Percentiles rank a stretch among this genome's conserved stretches.
Evolutionary conservation across 2,888 invertebrate genomes (phyloP).

Genomic region (Gortyna flavago): DNA sequence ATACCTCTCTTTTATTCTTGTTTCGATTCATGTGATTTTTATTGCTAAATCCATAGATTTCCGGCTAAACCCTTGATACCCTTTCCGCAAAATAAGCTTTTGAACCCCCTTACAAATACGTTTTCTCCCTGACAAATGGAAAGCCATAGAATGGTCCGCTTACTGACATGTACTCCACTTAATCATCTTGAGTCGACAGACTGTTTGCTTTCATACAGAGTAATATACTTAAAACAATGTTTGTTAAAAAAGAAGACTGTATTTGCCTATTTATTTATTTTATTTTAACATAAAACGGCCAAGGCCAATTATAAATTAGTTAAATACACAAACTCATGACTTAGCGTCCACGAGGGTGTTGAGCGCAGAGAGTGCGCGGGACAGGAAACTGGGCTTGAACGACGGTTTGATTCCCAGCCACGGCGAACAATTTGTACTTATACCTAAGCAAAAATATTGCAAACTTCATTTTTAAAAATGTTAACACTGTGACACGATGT

Average conservation of each 20-base stretch:
- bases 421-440: background rate
- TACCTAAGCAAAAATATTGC: background rate
- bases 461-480: background rate
- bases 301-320: no score
- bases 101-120: background rate
- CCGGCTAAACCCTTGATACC: no score
- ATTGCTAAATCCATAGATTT: background rate
- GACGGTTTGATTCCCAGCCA: no score
- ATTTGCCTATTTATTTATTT: background rate
- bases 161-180: background rate
- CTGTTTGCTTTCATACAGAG: background rate
- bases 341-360: no score
- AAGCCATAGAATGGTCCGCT: background rate
- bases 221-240: background rate
- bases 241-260: background rate
- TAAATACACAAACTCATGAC: no score
- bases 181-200: background rate
- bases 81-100: constrained; percentile 4
- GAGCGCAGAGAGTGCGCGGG: no score
- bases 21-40: background rate
- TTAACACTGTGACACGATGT: background rate
- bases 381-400: no score
- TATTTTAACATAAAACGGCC: no score
- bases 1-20: background rate
- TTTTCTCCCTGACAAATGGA: background rate